phyloP scores from a whole-genome alignment of 2,888 invertebrate species.

The Agrotis exclamationis region DNA sequence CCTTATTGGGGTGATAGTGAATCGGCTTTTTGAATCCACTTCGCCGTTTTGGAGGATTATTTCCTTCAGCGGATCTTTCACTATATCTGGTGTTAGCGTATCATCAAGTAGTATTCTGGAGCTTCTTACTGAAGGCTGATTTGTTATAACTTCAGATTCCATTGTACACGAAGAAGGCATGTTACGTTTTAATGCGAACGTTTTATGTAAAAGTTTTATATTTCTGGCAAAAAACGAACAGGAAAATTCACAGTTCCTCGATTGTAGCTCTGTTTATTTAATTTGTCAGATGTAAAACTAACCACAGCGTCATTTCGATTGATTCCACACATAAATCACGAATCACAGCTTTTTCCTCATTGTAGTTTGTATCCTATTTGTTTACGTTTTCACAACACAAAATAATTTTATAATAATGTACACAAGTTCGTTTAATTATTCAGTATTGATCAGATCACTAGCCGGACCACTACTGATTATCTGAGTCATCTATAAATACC shows the following conservation, averaged over 20 bases:
- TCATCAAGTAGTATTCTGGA: background rate
- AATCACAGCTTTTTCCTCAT: conserved; percentile 11
- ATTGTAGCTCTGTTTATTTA: conserved; percentile 29
- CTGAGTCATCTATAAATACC: background rate
- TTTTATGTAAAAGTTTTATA: background rate
- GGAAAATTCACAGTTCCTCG: conserved; percentile 1
- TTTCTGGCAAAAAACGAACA: background rate
- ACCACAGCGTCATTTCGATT: conserved; percentile 14
- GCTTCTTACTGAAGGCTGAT: conserved; percentile 13
- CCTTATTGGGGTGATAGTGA: background rate
- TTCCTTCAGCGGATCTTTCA: background rate
- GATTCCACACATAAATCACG: conserved; percentile 28
- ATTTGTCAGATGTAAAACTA: conserved; percentile 15
- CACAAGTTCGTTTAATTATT: background rate
- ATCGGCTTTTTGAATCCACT: background rate
- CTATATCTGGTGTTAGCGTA: background rate
- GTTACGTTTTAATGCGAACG: background rate
- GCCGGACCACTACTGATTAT: background rate
- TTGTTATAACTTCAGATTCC: conserved; percentile 7
- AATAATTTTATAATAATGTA: conserved; percentile 19
- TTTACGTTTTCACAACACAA: background rate
- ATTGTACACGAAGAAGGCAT: background rate
- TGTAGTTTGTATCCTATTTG: conserved; percentile 7
- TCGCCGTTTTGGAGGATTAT: background rate
- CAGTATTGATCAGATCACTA: background rate